Percentiles rank a stretch among this genome's conserved stretches.
Evolutionary conservation across 2,113 vertebrate genomes (phyloP).

Genomic region (Ceyx margarethae): DNA sequence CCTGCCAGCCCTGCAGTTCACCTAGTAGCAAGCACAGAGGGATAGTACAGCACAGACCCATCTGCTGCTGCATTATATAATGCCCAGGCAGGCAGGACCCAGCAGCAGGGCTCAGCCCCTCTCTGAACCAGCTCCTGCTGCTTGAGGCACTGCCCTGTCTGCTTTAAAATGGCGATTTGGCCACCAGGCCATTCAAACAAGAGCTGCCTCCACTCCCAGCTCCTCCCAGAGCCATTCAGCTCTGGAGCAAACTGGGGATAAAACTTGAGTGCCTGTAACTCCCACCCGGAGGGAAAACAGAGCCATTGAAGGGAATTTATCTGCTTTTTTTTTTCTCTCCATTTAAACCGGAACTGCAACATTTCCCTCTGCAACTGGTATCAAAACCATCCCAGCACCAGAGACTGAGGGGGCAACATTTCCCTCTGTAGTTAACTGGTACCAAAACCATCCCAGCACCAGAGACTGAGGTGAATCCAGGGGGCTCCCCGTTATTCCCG

Average conservation of each 20-base stretch:
- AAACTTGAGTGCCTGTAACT: not conserved
- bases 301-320: not conserved
- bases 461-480: not conserved
- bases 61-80: constrained; percentile 54
- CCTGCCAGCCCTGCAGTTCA: not conserved
- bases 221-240: not conserved
- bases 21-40: not conserved
- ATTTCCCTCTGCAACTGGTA: not conserved
- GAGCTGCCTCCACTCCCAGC: not conserved
- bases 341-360: not conserved
- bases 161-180: constrained; percentile 20
- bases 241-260: not conserved
- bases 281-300: not conserved
- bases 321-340: not conserved
- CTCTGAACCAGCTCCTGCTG: not conserved
- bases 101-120: not conserved
- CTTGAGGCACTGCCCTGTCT: not conserved
- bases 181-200: not conserved
- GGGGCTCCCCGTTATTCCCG: constrained; percentile 40
- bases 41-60: not conserved
- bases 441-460: not conserved
- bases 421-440: not conserved
- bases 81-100: not conserved
- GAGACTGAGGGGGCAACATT: not conserved
- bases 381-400: not conserved